Evolutionary conservation across 2,888 invertebrate species (phyloP).

Genomic region (Hemaris fuciformis): DNA sequence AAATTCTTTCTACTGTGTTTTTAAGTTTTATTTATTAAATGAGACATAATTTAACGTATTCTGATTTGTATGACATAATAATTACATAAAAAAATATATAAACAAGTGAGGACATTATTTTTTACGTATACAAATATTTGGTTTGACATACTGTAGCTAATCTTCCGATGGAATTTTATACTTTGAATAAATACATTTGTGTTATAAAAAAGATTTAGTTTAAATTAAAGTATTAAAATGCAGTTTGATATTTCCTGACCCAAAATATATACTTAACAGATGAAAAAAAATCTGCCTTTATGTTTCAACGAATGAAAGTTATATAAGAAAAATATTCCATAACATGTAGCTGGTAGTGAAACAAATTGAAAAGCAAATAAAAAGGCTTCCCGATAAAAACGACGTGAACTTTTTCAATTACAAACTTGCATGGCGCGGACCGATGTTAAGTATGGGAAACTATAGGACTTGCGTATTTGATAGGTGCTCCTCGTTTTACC

Average conservation of each 20-base stretch:
- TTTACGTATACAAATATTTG: no score
- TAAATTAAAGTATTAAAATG: not conserved
- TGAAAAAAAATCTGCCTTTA: not conserved
- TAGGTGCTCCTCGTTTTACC: not conserved
- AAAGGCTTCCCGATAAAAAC: conserved; percentile 46
- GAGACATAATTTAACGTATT: no score
- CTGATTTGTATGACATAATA: no score
- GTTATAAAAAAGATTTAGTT: no score
- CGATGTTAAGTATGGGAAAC: conserved; percentile 53
- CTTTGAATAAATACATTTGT: no score
- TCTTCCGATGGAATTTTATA: no score
- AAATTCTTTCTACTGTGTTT: not conserved
- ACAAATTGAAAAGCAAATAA: conserved; percentile 53
- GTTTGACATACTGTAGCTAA: no score
- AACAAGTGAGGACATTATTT: no score
- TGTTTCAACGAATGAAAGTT: not conserved
- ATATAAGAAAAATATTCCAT: conserved; percentile 5
- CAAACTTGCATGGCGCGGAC: conserved; percentile 70
- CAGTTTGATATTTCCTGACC: not conserved
- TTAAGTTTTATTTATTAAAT: not conserved
- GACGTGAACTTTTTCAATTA: conserved; percentile 78
- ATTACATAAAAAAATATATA: no score
- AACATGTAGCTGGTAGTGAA: conserved; percentile 35
- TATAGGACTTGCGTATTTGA: conserved; percentile 22
- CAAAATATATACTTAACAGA: not conserved